Evolutionary conservation across 2,888 invertebrate genomes (phyloP), one percentile per base, ranked within the genome.

Genomic region (Oscheius myriophilus): DNA sequence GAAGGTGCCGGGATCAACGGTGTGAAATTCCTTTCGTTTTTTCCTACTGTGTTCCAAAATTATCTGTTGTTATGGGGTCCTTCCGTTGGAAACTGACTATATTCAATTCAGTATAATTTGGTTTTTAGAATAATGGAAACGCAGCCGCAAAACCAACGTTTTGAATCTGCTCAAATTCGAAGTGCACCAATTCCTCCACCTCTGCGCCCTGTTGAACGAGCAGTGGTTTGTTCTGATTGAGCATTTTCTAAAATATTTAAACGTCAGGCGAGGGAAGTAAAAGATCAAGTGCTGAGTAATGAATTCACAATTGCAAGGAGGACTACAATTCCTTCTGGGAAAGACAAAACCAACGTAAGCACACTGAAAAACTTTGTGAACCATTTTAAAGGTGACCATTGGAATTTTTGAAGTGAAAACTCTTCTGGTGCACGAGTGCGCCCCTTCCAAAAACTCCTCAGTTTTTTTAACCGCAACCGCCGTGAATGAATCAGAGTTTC

Each of bases 391-490:
- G 71, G 83, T 84, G 2, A 84, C 87, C 1, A 86, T 88, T 42
- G 87, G 86, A 52, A 80, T 87, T 26, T 77, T 87, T 21, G 86
- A 87, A 55, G 72, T 87, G 33, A 72, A 79, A 45, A 86, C 88
- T 14, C 76, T 76, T 39, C 82, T 88, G 55, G 80, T 82, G 51
- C 86, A 88, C 67, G 81, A 86, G 69, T 78, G 79, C 26, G 83
- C 87, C 18, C 88, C 88, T 6, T 84, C 84, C 18, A 83, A 82
- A 72, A 75, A 73, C 49, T 51, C 79, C 0, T 65, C 75, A 21
- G 82, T 81, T 21, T 84, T 78, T 72, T 72, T 84, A 43, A 78
- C 78, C 0, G 83, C 82, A 3, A 68, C 74, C 1, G 72, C 74
- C 11, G 21, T 78, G 33, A 84, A 84, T 63, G 65, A 72, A 49